Conservation (phyloP, 2,113 vertebrate genomes). For the Centrocercus urophasianus region DNA sequence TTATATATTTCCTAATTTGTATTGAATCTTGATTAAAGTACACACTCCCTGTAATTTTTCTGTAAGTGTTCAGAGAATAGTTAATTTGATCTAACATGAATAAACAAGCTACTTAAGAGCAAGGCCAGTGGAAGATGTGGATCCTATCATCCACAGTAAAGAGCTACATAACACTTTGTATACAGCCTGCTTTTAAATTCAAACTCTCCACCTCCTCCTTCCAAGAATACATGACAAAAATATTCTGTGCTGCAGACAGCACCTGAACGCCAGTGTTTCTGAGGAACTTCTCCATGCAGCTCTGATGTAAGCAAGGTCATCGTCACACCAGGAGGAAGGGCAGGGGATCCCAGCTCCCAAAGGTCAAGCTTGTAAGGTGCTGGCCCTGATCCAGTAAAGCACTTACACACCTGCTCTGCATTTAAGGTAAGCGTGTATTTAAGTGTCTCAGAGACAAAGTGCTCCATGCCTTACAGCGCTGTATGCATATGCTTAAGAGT, state of each 20-base stretch:
- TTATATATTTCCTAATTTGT: background rate
- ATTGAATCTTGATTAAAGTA: background rate
- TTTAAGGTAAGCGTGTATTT: background rate
- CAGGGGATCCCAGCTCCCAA: background rate
- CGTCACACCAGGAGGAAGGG: background rate
- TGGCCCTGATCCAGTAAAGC: conserved; percentile 36
- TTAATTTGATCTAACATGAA: background rate
- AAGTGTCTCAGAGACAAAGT: background rate
- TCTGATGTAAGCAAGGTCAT: background rate
- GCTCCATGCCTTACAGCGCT: background rate
- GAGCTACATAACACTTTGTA: background rate
- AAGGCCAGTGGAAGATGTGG: background rate
- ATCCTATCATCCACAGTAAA: background rate
- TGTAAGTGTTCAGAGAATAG: background rate
- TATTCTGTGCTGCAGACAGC: background rate
- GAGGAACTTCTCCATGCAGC: background rate
- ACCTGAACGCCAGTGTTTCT: fast-evolving
- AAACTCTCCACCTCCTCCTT: background rate
- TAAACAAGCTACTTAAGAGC: background rate
- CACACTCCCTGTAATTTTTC: background rate
- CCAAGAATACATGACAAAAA: background rate
- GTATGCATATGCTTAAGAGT: background rate
- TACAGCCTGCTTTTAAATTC: background rate
- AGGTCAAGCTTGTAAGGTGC: background rate
- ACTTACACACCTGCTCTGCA: conserved; percentile 39